Percentiles rank a stretch among this genome's conserved stretches.
phyloP scores from a whole-genome alignment of 2,113 vertebrate genomes.

The Chionis minor region DNA sequence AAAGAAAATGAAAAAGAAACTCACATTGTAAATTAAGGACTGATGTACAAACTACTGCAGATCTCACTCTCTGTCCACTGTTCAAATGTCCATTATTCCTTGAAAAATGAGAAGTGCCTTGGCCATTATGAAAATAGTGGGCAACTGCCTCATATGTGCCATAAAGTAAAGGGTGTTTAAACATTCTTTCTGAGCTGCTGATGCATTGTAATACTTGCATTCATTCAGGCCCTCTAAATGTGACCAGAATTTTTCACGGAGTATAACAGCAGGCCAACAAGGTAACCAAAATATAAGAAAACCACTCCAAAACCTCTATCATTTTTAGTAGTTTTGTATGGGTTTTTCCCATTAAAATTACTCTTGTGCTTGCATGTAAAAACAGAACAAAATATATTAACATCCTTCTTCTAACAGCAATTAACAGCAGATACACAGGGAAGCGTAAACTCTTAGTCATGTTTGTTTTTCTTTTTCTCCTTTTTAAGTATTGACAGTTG shows the following conservation, averaged over 20 bases:
- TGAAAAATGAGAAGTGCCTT: not conserved
- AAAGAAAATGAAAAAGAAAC: not conserved
- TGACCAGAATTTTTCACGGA: not conserved
- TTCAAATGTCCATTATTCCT: not conserved
- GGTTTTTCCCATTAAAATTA: not conserved
- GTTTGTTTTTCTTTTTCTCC: not conserved
- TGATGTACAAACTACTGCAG: not conserved
- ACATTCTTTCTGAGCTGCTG: not conserved
- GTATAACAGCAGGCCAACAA: not conserved
- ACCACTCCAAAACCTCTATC: not conserved
- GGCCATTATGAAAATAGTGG: not conserved
- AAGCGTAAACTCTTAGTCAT: not conserved
- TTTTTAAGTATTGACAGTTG: not conserved
- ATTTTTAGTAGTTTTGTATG: not conserved
- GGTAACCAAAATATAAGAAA: not conserved
- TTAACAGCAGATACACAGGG: not conserved
- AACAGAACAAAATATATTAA: not conserved
- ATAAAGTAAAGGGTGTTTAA: not conserved
- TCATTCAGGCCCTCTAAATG: not conserved
- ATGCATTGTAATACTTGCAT: rapidly evolving
- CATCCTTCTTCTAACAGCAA: not conserved
- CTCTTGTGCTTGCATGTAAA: not conserved
- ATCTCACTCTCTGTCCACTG: not conserved
- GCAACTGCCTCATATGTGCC: not conserved
- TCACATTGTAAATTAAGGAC: not conserved